phyloP scores from a whole-genome alignment of 2,113 vertebrate species.

The Nicator chloris region DNA sequence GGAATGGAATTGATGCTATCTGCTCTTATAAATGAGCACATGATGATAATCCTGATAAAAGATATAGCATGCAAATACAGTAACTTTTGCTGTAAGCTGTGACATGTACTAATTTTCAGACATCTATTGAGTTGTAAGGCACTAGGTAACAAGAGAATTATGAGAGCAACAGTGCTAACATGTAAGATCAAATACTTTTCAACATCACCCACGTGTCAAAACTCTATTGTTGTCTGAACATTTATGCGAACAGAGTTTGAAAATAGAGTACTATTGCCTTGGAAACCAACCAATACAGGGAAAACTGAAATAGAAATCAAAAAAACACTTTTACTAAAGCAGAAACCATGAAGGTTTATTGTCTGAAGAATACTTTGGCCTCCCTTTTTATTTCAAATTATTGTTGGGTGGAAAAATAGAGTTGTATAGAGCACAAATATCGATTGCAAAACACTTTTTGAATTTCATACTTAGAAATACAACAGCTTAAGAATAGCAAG shows the following conservation, averaged over 20 bases:
- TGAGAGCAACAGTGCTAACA: not conserved
- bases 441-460: not conserved
- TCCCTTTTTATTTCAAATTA: not conserved
- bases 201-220: not conserved
- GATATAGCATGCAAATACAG: not conserved
- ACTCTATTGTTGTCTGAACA: not conserved
- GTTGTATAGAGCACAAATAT: not conserved
- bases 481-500: not conserved
- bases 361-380: not conserved
- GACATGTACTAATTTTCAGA: not conserved
- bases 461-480: not conserved
- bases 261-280: not conserved
- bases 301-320: not conserved
- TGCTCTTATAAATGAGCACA: not conserved
- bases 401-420: not conserved
- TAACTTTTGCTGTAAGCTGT: not conserved
- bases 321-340: not conserved
- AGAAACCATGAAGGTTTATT: not conserved
- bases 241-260: not conserved
- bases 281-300: not conserved
- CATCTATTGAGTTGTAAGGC: not conserved
- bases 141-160: not conserved
- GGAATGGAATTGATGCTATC: not conserved
- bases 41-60: not conserved
- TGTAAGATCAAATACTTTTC: not conserved